Conservation (phyloP, 2,113 vertebrate species). For the Pelobates fuscus region DNA sequence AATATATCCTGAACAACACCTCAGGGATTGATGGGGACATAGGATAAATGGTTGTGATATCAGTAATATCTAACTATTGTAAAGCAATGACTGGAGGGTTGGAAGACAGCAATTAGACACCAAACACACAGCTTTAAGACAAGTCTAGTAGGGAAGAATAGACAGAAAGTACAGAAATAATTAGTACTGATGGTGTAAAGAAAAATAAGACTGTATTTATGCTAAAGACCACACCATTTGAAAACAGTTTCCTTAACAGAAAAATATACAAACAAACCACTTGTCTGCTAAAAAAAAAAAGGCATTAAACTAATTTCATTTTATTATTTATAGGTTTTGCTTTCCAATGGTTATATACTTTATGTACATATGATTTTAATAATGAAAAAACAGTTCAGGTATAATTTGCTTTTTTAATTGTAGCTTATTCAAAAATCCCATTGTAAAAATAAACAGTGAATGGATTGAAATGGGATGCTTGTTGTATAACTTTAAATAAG, state of each 20-base stretch:
- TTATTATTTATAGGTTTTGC: neutral
- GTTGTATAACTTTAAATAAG: no score
- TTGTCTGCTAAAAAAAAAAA: no score
- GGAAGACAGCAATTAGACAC: neutral
- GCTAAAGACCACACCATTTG: neutral
- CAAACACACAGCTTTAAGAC: neutral
- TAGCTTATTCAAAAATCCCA: no score
- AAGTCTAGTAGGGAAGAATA: neutral
- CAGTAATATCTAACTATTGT: neutral
- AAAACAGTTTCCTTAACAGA: no score
- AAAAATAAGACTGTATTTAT: neutral
- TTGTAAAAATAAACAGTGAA: no score
- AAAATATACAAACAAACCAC: no score
- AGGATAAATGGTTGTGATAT: slow-evolving; percentile 1
- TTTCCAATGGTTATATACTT: no score
- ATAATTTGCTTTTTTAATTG: no score
- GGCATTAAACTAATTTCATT: no score
- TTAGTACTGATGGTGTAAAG: neutral
- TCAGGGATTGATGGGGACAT: neutral
- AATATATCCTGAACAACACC: neutral
- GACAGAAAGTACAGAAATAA: neutral
- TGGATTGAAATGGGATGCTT: no score
- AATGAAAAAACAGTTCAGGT: no score
- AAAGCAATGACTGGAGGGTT: neutral
- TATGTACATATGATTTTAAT: no score